phyloP scores from a whole-genome alignment of 2,797 vertebrate genomes.

The Tadarida brasiliensis region DNA sequence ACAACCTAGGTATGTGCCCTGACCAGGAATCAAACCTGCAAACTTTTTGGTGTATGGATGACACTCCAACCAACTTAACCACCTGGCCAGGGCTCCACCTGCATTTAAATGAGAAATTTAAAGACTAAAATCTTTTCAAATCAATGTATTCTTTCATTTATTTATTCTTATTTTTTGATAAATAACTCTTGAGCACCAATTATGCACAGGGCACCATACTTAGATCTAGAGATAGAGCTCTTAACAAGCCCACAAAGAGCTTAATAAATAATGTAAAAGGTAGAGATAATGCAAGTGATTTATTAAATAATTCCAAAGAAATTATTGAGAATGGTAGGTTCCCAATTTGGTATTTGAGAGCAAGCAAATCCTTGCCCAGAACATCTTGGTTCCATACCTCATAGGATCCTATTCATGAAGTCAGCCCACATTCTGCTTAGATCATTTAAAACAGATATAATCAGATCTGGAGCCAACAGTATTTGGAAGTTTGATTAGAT shows the following conservation, averaged over 20 bases:
- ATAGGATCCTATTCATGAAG: background rate
- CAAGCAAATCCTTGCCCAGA: background rate
- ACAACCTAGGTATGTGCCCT: background rate
- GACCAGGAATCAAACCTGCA: background rate
- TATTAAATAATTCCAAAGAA: constrained; percentile 20
- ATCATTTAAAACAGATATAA: background rate
- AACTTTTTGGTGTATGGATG: background rate
- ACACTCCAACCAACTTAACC: background rate
- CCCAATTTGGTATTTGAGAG: background rate
- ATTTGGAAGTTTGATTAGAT: background rate
- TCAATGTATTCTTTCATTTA: background rate
- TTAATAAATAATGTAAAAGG: background rate
- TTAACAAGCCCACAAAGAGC: background rate
- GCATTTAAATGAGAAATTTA: background rate
- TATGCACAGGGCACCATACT: background rate
- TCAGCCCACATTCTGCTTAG: background rate
- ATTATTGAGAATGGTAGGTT: background rate
- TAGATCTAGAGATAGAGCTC: background rate
- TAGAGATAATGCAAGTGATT: background rate
- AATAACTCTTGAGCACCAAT: background rate
- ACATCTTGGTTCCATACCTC: background rate
- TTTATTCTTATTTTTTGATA: background rate
- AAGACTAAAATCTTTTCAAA: background rate
- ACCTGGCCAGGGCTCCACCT: background rate
- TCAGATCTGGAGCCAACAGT: background rate